phyloP scores from a whole-genome alignment of 2,113 vertebrate species.

The Picathartes gymnocephalus region DNA sequence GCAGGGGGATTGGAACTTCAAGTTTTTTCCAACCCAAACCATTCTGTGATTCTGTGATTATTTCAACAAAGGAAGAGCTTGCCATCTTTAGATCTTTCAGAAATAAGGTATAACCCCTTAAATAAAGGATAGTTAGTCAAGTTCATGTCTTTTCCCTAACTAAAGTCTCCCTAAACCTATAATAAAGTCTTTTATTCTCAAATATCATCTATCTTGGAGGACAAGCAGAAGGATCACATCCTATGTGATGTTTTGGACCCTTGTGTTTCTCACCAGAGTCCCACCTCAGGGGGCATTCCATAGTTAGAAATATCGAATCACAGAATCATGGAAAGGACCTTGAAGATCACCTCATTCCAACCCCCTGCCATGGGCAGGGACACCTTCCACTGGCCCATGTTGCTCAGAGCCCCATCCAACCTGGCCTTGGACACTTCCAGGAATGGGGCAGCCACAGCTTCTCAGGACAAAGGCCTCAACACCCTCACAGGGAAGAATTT shows the following conservation, averaged over 20 bases:
- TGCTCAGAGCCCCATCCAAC: accelerated
- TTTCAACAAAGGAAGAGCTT: neutral
- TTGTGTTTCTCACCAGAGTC: neutral
- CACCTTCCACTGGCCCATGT: accelerated
- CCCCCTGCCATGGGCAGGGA: neutral
- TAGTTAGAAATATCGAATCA: neutral
- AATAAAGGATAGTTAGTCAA: neutral
- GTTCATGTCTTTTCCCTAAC: neutral
- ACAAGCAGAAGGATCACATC: neutral
- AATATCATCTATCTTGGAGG: neutral
- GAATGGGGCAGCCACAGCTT: neutral
- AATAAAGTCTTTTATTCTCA: neutral
- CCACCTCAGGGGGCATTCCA: neutral
- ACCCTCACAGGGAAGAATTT: neutral
- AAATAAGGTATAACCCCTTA: neutral
- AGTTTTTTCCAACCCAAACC: neutral
- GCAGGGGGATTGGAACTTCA: neutral
- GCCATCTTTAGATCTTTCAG: neutral
- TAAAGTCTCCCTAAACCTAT: neutral
- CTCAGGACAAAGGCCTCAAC: neutral
- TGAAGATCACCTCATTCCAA: accelerated
- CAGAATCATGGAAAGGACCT: neutral
- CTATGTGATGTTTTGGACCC: neutral
- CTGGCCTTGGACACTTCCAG: neutral
- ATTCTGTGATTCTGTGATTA: neutral